A percentile compares a stretch with the other conserved stretches of the same genome.
Conservation (phyloP, 2,888 invertebrate genomes). For the Syritta pipiens region DNA sequence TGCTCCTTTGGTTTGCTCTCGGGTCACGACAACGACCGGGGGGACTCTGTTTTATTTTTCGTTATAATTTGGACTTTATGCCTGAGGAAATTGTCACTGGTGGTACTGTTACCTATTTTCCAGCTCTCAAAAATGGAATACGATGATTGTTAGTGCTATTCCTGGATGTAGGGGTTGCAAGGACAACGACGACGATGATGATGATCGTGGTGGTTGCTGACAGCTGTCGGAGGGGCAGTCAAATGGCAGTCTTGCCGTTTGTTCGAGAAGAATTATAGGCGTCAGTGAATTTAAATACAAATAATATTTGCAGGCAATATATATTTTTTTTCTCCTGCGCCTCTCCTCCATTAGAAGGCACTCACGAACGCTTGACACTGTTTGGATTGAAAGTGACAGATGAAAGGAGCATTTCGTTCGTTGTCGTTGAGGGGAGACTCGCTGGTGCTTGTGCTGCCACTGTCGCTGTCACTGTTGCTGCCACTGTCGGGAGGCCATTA, state of each 20-base stretch:
- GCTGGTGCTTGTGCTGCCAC: background rate
- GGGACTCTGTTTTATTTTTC: conserved; percentile 22
- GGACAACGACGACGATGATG: conserved; percentile 21
- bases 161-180: conserved; percentile 16
- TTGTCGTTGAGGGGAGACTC: background rate
- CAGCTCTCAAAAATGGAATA: conserved; percentile 21
- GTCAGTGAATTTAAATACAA: conserved; percentile 47
- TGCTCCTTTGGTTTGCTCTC: background rate
- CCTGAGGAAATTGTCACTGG: conserved; percentile 47
- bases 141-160: conserved; percentile 44
- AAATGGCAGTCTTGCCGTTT: conserved; percentile 43
- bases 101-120: conserved; percentile 18
- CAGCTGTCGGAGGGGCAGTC: conserved; percentile 29
- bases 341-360: background rate
- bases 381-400: conserved; percentile 28
- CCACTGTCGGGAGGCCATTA: background rate
- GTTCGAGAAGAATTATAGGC: conserved; percentile 40
- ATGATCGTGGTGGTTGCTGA: conserved; percentile 16
- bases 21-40: no score
- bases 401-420: conserved; percentile 16
- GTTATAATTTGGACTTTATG: conserved; percentile 45
- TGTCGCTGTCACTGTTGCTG: background rate
- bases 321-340: background rate
- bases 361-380: conserved; percentile 44
- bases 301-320: background rate